These are phyloP conservation scores for Cyclargus thomasi DNA, from an alignment of 1,140 invertebrate species.

Conservation along the genomic window DNA sequence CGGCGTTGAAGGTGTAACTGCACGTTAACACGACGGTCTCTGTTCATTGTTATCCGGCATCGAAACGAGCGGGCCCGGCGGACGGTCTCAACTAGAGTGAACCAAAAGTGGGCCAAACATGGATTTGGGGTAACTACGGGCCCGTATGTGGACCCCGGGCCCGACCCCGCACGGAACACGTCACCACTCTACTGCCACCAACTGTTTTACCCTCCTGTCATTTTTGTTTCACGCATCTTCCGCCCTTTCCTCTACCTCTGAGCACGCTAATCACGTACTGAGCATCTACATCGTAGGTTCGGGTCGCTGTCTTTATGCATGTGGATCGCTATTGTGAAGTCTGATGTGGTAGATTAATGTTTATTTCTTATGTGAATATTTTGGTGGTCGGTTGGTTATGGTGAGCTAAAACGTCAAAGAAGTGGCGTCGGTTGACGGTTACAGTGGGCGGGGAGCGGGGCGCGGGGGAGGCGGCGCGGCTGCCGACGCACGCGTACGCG, in stretches of 20 bases:
- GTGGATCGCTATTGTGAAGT: slow-evolving; percentile 4
- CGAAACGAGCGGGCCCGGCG: not conserved
- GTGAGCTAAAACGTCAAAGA: slow-evolving; percentile 25
- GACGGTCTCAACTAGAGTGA: not conserved
- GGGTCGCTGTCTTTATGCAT: slow-evolving; percentile 30
- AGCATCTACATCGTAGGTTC: slow-evolving; percentile 26
- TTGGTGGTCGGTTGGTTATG: not conserved
- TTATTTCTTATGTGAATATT: slow-evolving; percentile 11
- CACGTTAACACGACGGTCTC: slow-evolving; percentile 5
- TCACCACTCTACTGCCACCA: slow-evolving; percentile 68
- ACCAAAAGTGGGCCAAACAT: not conserved
- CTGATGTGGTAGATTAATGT: slow-evolving; percentile 21
- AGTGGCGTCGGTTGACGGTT: slow-evolving; percentile 26
- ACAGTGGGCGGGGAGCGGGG: slow-evolving; percentile 52
- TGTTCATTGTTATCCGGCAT: not conserved
- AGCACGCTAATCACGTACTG: slow-evolving; percentile 51
- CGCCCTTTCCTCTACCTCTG: slow-evolving; percentile 59
- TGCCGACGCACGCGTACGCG: slow-evolving; percentile 72
- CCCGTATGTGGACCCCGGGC: slow-evolving; percentile 31
- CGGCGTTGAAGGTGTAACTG: not conserved
- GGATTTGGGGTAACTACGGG: too few species aligned
- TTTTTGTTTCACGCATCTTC: slow-evolving; percentile 66
- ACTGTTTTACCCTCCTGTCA: slow-evolving; percentile 62
- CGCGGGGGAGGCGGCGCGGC: slow-evolving; percentile 41
- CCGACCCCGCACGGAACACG: slow-evolving; percentile 71